phyloP scores from a whole-genome alignment of 35 echinoderm and acorn worm species.

The Apostichopus japonicus region DNA sequence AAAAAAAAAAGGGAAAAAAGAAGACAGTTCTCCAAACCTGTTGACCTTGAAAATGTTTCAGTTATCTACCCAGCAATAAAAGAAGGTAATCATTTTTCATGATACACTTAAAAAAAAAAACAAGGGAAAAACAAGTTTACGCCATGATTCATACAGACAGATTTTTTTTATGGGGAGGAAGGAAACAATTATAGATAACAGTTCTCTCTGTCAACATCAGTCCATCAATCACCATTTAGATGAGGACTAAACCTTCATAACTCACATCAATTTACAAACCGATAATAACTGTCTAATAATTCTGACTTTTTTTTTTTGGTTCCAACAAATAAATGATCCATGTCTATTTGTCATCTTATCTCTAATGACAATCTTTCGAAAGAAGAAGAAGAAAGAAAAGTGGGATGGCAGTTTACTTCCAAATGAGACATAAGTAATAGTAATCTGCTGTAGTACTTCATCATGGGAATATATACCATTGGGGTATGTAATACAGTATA shows the following conservation, averaged over 20 bases:
- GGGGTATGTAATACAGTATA: no score
- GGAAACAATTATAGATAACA: slow-evolving; percentile 10
- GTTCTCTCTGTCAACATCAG: slow-evolving; percentile 29
- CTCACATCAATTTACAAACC: not conserved
- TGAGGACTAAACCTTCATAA: not conserved
- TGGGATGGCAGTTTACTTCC: no score
- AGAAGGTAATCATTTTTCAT: not conserved
- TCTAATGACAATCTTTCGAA: not conserved
- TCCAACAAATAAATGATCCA: not conserved
- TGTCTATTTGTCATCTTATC: not conserved
- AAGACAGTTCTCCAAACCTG: no score
- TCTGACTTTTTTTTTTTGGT: not conserved
- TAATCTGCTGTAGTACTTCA: no score
- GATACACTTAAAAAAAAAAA: not conserved
- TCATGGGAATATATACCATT: no score
- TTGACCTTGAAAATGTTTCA: not conserved
- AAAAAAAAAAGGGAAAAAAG: no score
- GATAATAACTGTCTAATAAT: not conserved
- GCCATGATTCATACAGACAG: slow-evolving; percentile 32
- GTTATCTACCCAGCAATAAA: not conserved
- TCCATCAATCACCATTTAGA: slow-evolving; percentile 6
- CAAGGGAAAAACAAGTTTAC: not conserved
- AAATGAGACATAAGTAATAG: no score
- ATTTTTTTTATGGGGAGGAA: slow-evolving; percentile 5
- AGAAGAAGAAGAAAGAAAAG: not conserved